phyloP scores from a whole-genome alignment of 2,888 invertebrate genomes.

The Microchrysa polita region DNA sequence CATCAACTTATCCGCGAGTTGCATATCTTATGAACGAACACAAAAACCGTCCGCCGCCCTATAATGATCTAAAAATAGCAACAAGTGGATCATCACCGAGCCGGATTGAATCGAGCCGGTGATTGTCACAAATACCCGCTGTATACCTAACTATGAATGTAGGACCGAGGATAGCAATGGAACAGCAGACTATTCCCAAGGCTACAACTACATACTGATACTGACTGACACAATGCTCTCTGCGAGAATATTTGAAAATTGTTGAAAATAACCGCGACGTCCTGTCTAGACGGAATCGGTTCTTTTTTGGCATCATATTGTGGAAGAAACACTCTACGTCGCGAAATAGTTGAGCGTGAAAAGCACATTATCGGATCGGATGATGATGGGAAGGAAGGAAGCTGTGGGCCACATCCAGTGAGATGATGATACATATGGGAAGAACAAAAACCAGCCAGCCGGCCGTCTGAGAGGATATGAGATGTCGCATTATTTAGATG shows the following conservation, averaged over 20 bases:
- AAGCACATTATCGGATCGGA: no score
- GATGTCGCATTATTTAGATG: slow-evolving; percentile 8
- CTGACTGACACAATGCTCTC: background rate
- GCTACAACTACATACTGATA: slow-evolving; percentile 1
- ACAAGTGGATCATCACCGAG: slow-evolving; percentile 36
- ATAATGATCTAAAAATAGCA: slow-evolving; percentile 43
- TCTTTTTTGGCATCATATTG: slow-evolving; percentile 32
- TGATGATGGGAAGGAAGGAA: no score
- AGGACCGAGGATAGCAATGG: slow-evolving; percentile 22
- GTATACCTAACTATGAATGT: no score
- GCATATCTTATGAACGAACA: background rate
- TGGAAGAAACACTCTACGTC: no score
- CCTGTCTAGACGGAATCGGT: slow-evolving; percentile 45
- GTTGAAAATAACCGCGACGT: slow-evolving; percentile 42
- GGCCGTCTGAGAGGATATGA: background rate
- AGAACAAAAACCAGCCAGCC: slow-evolving; percentile 35
- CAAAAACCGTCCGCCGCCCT: no score
- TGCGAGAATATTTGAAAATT: slow-evolving; percentile 25
- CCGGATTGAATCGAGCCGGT: slow-evolving; percentile 4
- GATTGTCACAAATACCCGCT: slow-evolving; percentile 2
- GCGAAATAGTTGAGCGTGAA: slow-evolving; percentile 16
- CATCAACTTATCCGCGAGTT: slow-evolving; percentile 31
- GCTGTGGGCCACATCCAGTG: no score
- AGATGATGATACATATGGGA: no score
- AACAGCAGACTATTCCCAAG: slow-evolving; percentile 7